A percentile compares a stretch with the other conserved stretches of the same genome.
phyloP scores from a whole-genome alignment of 2,797 vertebrate species.

The Lepidocolaptes lacrymiger region DNA sequence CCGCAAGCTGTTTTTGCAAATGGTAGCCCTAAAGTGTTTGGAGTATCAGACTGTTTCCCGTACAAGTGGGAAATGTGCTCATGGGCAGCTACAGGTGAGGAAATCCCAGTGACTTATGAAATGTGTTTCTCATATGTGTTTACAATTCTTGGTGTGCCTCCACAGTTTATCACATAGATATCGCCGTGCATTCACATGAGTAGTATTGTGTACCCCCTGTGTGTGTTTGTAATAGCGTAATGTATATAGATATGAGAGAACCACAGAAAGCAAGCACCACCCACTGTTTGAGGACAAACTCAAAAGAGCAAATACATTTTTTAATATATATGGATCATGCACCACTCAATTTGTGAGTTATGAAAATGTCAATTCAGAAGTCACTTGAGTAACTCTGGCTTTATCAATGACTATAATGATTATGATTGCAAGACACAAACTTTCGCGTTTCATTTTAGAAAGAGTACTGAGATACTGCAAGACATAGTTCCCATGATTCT shows the following conservation, averaged over 20 bases:
- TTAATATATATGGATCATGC: not conserved
- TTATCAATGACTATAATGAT: not conserved
- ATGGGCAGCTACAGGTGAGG: not conserved
- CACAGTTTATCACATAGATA: not conserved
- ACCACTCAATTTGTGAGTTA: not conserved
- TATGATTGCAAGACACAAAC: not conserved
- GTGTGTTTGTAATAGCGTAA: not conserved
- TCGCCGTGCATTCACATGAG: not conserved
- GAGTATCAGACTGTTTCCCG: not conserved
- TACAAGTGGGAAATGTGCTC: not conserved
- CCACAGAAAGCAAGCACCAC: not conserved
- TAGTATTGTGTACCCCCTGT: not conserved
- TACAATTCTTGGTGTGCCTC: not conserved
- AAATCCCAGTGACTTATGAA: slow-evolving; percentile 32
- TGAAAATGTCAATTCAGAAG: not conserved
- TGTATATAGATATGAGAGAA: not conserved
- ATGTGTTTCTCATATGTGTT: not conserved
- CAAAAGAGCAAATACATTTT: not conserved
- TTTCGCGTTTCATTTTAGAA: not conserved
- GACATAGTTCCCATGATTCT: fast-evolving
- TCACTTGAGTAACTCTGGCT: not conserved
- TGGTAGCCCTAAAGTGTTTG: not conserved
- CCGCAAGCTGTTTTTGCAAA: not conserved
- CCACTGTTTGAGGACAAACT: not conserved
- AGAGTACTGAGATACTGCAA: not conserved